phyloP scores from a whole-genome alignment of 2,797 vertebrate genomes.

The Danio albolineatus region DNA sequence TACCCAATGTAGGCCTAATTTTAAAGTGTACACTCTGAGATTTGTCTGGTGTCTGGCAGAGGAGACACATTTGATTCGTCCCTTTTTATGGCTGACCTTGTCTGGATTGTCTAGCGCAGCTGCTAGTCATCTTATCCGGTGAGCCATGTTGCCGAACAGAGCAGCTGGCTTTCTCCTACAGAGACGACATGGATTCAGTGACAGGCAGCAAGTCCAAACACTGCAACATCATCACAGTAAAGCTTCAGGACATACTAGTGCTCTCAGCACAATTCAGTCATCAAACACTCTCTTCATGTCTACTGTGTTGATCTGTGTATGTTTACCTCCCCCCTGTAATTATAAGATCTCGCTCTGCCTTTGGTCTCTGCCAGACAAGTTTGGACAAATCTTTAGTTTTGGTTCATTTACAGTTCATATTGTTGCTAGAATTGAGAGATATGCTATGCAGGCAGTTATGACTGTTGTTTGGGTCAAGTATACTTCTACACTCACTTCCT shows the following conservation, averaged over 20 bases:
- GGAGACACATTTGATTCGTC: neutral
- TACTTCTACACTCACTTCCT: slow-evolving; percentile 16
- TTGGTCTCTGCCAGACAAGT: slow-evolving; percentile 18
- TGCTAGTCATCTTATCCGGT: slow-evolving; percentile 26
- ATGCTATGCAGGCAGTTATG: neutral
- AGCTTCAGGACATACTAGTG: neutral
- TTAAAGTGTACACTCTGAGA: neutral
- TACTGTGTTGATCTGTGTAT: neutral
- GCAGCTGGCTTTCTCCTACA: slow-evolving; percentile 26
- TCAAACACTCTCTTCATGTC: neutral
- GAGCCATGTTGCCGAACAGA: slow-evolving; percentile 5
- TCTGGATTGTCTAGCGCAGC: slow-evolving; percentile 13
- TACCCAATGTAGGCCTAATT: neutral
- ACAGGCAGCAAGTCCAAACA: slow-evolving; percentile 5
- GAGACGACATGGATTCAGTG: neutral
- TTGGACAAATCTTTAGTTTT: slow-evolving; percentile 22
- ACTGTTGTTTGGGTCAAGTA: slow-evolving; percentile 2
- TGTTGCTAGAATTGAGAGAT: neutral
- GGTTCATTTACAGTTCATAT: slow-evolving; percentile 8
- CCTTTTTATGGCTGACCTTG: neutral
- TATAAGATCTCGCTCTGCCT: slow-evolving; percentile 3
- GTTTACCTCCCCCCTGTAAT: slow-evolving; percentile 29
- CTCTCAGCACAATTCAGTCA: neutral
- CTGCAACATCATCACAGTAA: neutral
- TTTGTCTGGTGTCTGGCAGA: slow-evolving; percentile 4